Conservation (phyloP, 35 echinoderm and acorn worm genomes). For the Acanthaster planci region DNA sequence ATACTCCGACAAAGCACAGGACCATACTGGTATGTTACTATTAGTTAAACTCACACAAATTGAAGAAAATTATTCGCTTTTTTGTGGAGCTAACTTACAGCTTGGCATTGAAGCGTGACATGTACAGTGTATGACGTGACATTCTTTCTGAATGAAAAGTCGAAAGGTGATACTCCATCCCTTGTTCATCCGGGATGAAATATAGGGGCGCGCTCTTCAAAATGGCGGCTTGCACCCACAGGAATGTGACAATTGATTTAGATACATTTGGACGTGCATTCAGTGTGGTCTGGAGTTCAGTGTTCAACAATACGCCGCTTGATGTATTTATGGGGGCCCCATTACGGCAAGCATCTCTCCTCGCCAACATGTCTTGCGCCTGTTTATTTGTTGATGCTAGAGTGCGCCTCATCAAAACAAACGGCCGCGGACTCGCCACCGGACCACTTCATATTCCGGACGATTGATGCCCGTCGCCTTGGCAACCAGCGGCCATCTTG, state of each 20-base stretch:
- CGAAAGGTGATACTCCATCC: no score
- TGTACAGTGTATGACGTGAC: no score
- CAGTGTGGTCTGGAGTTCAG: slow-evolving; percentile 20
- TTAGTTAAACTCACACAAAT: no score
- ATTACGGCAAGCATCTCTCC: not conserved
- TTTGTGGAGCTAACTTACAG: no score
- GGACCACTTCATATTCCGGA: not conserved
- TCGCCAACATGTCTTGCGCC: not conserved
- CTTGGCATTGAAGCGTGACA: no score
- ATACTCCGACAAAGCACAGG: no score
- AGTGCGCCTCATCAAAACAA: slow-evolving; percentile 7
- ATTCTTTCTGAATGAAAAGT: no score
- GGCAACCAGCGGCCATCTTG: slow-evolving; percentile 15
- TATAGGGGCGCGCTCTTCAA: no score
- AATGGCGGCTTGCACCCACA: no score
- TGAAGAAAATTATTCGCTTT: no score
- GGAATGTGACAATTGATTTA: not conserved
- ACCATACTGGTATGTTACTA: no score
- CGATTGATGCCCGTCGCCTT: slow-evolving; percentile 18
- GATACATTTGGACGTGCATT: not conserved
- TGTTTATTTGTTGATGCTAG: slow-evolving; percentile 27
- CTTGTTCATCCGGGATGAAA: no score
- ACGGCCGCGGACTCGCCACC: not conserved
- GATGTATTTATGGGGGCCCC: not conserved
- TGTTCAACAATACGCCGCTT: not conserved